Evolutionary conservation across 2,113 vertebrate species (phyloP).

Genomic region (Dendrocopos noguchii): DNA sequence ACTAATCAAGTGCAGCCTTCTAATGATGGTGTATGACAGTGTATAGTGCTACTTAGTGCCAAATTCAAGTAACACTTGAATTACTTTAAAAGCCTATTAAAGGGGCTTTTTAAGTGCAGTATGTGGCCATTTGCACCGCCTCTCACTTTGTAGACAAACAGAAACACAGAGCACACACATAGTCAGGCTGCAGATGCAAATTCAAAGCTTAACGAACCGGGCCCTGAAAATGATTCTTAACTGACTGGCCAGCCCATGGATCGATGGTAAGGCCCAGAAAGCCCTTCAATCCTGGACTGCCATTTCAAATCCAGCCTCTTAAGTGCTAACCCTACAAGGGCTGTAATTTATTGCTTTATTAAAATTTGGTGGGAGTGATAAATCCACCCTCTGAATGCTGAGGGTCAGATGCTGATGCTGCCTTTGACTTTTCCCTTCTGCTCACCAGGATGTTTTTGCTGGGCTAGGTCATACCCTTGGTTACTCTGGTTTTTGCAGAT

Average conservation of each 20-base stretch:
- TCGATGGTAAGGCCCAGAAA: background rate
- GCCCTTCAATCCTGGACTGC: constrained; percentile 41
- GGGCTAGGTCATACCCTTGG: background rate
- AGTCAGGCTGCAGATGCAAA: constrained; percentile 11
- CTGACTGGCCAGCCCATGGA: constrained; percentile 5
- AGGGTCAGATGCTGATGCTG: constrained; percentile 2
- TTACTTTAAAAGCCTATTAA: background rate
- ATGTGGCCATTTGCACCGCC: background rate
- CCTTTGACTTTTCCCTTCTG: background rate
- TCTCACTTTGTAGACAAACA: background rate
- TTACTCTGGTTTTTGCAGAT: background rate
- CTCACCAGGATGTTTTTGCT: background rate
- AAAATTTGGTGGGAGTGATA: constrained; percentile 63
- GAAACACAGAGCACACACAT: background rate
- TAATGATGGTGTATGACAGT: background rate
- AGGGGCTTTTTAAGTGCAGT: background rate
- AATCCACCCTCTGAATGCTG: constrained; percentile 27
- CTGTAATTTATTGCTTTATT: constrained; percentile 62
- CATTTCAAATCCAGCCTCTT: constrained; percentile 35
- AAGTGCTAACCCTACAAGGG: constrained; percentile 48
- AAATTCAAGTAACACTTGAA: background rate
- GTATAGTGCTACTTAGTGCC: background rate
- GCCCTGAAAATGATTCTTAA: constrained; percentile 36
- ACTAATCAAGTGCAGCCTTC: background rate
- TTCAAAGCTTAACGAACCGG: constrained; percentile 47